A percentile compares a stretch with the other conserved stretches of the same genome.
These are phyloP conservation scores for Trematomus bernacchii DNA, from an alignment of 2,797 vertebrate species.

Conservation along the genomic window DNA sequence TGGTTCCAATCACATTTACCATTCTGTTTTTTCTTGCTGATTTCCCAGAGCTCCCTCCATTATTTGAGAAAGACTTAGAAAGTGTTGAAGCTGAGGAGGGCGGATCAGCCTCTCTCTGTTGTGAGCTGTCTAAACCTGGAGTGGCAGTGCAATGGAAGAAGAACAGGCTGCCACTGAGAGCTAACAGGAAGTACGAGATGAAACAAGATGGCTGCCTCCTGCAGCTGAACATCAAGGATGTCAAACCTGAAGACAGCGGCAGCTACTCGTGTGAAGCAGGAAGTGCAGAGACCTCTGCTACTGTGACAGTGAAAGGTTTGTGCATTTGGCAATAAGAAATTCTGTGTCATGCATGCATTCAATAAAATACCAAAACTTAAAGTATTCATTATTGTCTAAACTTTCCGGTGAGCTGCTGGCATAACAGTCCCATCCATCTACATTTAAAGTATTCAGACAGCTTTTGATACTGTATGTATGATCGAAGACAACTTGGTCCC, in stretches of 20 bases:
- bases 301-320: slow-evolving; percentile 68
- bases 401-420: not conserved
- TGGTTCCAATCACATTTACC: not conserved
- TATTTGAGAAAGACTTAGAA: slow-evolving; percentile 83
- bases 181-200: slow-evolving; percentile 85
- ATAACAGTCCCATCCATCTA: not conserved
- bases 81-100: slow-evolving; percentile 75
- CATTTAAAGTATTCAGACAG: not conserved
- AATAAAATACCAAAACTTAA: too few relatives aligned
- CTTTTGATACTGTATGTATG: not conserved
- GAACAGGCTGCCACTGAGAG: slow-evolving; percentile 82
- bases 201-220: slow-evolving; percentile 81
- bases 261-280: slow-evolving; percentile 84
- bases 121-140: slow-evolving; percentile 86
- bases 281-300: slow-evolving; percentile 60
- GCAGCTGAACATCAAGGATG: slow-evolving; percentile 83
- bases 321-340: not conserved
- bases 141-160: slow-evolving; percentile 86
- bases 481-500: not conserved
- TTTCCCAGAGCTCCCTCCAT: slow-evolving; percentile 75
- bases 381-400: too few relatives aligned
- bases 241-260: slow-evolving; percentile 87
- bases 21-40: not conserved
- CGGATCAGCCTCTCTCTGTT: slow-evolving; percentile 64
- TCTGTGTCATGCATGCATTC: too few relatives aligned